Conservation (phyloP, 2,888 invertebrate species). For the Stramonita haemastoma region DNA sequence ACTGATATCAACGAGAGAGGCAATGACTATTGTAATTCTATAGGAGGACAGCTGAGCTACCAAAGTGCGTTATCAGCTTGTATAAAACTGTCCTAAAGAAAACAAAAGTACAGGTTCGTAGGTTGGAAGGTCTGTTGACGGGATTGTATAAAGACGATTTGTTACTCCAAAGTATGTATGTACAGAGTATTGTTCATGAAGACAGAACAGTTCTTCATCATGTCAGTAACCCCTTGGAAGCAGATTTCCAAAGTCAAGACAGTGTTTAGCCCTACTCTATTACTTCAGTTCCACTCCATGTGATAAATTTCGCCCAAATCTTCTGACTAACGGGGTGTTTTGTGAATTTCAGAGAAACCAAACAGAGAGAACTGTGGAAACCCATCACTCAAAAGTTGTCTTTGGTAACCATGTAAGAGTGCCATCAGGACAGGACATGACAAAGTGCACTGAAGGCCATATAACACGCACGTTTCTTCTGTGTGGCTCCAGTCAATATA, state of each 20-base stretch:
- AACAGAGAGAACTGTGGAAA: not conserved
- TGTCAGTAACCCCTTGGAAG: not conserved
- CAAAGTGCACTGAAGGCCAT: not conserved
- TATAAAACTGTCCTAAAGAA: not conserved
- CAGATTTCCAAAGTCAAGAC: not conserved
- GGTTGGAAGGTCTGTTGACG: not conserved
- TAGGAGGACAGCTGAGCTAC: not conserved
- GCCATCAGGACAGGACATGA: not conserved
- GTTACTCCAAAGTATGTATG: not conserved
- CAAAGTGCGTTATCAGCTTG: not conserved
- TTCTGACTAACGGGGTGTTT: not conserved
- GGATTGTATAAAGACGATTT: not conserved
- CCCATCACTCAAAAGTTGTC: not conserved
- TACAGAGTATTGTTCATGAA: not conserved
- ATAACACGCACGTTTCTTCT: not conserved
- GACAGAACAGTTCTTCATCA: not conserved
- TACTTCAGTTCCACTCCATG: not conserved
- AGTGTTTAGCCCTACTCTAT: not conserved
- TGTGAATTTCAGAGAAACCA: not conserved
- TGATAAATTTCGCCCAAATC: not conserved
- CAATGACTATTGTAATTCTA: not conserved
- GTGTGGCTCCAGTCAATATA: not conserved
- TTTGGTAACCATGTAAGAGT: not conserved
- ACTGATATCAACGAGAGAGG: not conserved
- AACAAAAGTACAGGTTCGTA: not conserved